Conservation (phyloP, 2,797 vertebrate species). For the Coilia nasus region DNA sequence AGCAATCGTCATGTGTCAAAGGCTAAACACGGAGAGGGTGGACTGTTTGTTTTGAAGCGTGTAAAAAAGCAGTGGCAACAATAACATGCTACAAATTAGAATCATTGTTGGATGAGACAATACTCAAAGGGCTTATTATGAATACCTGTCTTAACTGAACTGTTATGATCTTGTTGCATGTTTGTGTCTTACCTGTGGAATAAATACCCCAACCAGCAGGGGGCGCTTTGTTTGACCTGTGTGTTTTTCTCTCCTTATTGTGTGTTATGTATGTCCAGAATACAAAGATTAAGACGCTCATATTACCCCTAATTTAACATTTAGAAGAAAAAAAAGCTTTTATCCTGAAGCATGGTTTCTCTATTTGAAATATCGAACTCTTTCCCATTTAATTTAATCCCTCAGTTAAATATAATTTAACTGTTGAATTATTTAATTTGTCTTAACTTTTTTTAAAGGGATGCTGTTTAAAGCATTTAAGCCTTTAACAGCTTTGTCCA, state of each 20-base stretch:
- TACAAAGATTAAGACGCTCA: too few relatives aligned
- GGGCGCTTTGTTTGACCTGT: conserved; percentile 68
- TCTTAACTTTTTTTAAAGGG: too few relatives aligned
- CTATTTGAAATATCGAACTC: too few relatives aligned
- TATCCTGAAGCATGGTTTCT: too few relatives aligned
- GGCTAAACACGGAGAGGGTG: background rate
- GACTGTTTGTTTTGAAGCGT: conserved; percentile 33
- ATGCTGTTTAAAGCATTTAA: too few relatives aligned
- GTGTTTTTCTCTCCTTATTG: conserved; percentile 23
- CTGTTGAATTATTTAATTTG: too few relatives aligned
- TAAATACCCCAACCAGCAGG: conserved; percentile 69
- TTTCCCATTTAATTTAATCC: too few relatives aligned
- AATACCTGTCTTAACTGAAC: conserved; percentile 76
- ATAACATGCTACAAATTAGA: conserved; percentile 36
- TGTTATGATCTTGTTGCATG: conserved; percentile 83
- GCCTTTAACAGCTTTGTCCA: too few relatives aligned
- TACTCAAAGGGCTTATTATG: conserved; percentile 80
- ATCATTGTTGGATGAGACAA: conserved; percentile 67
- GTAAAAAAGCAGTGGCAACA: conserved; percentile 32
- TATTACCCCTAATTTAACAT: too few relatives aligned
- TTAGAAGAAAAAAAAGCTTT: too few relatives aligned
- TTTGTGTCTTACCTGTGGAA: conserved; percentile 81
- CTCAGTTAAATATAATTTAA: too few relatives aligned
- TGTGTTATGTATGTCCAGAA: background rate
- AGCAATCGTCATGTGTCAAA: background rate